These are phyloP conservation scores for Megaceryle maxima DNA, from an alignment of 2,113 vertebrate species.

Conservation along the genomic window DNA sequence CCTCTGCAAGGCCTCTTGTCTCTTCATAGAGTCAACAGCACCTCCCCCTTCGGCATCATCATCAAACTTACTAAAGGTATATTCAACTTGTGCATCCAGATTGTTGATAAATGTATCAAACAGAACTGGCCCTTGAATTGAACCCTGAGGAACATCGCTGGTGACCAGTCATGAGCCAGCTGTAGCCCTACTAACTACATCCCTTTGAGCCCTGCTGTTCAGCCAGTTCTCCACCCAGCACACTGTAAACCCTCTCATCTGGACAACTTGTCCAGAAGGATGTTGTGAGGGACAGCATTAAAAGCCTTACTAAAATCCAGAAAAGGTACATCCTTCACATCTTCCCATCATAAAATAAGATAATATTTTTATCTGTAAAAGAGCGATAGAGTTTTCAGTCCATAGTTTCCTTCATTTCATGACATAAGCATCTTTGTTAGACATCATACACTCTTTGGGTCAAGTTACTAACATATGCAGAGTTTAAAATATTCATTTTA, in stretches of 20 bases:
- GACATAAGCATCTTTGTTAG: not conserved
- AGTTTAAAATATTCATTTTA: constrained; percentile 12
- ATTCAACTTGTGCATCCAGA: no score
- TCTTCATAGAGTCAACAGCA: no score
- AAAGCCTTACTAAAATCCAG: not conserved
- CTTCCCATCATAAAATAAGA: not conserved
- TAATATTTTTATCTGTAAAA: not conserved
- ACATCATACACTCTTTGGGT: not conserved
- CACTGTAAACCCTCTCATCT: not conserved
- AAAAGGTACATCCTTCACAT: not conserved
- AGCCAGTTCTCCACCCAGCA: not conserved
- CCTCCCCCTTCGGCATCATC: no score
- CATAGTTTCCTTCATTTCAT: not conserved
- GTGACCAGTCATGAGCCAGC: not conserved
- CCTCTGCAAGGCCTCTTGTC: no score
- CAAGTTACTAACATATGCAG: not conserved
- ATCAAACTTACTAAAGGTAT: no score
- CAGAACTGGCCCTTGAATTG: not conserved
- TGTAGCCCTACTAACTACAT: not conserved
- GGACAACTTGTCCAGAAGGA: not conserved
- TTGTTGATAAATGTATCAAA: no score
- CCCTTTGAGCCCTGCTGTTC: not conserved
- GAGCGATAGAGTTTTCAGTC: not conserved
- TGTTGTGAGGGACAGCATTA: not conserved
- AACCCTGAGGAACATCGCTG: not conserved